Percentiles rank a stretch among this genome's conserved stretches.
These are phyloP conservation scores for Uria aalge DNA, from an alignment of 2,113 vertebrate species.

Conservation along the genomic window DNA sequence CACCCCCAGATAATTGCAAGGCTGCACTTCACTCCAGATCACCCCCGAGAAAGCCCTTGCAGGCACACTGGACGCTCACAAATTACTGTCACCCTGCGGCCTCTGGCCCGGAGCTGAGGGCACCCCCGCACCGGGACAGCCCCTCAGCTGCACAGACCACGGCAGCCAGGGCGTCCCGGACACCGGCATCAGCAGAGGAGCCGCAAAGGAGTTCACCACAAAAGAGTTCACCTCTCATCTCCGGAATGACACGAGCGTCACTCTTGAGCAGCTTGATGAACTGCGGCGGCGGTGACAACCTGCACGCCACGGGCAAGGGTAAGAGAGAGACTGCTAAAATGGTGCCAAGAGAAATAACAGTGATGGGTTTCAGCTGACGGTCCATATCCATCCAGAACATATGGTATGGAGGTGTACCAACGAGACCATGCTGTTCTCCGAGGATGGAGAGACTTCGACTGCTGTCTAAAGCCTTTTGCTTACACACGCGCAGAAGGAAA, in stretches of 20 bases:
- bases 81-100: background rate
- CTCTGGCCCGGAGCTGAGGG: too few relatives aligned
- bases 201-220: background rate
- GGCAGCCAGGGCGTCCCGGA: background rate
- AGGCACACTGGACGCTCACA: background rate
- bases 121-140: background rate
- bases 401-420: background rate
- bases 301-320: background rate
- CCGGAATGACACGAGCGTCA: background rate
- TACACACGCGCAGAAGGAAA: background rate
- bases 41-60: background rate
- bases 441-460: background rate
- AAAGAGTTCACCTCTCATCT: background rate
- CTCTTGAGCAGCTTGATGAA: background rate
- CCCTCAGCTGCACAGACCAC: background rate
- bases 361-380: background rate
- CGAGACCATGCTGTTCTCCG: background rate
- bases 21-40: background rate
- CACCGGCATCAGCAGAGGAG: background rate
- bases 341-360: background rate
- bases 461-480: background rate
- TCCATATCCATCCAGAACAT: background rate
- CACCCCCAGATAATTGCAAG: background rate
- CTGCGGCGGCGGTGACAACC: accelerated
- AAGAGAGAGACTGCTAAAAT: background rate